Percentiles rank a stretch among this genome's conserved stretches.
phyloP scores from a whole-genome alignment of 2,888 invertebrate genomes.

The Gastracanthus pulcherrimus region DNA sequence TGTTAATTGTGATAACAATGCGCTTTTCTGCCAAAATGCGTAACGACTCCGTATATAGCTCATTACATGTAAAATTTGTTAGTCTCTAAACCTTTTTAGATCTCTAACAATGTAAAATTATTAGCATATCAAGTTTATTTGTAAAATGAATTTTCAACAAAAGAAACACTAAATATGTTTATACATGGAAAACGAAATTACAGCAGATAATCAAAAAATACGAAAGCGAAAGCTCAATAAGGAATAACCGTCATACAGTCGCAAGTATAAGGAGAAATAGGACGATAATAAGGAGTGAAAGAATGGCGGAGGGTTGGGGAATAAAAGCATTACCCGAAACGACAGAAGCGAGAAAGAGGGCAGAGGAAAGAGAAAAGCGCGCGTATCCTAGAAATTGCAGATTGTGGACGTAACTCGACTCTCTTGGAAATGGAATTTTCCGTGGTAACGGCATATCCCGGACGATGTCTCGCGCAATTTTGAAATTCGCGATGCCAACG shows the following conservation, averaged over 20 bases:
- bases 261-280: neutral
- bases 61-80: too few species aligned
- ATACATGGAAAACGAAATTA: neutral
- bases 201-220: neutral
- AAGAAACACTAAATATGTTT: too few species aligned
- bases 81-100: too few species aligned
- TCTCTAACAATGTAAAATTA: too few species aligned
- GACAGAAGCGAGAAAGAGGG: neutral
- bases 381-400: conserved; percentile 16
- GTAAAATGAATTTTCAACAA: too few species aligned
- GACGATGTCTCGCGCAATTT: conserved; percentile 24
- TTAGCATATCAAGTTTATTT: too few species aligned
- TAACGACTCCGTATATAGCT: too few species aligned
- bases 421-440: conserved; percentile 22
- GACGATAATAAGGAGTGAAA: conserved; percentile 2
- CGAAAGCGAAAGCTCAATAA: neutral
- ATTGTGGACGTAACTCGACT: conserved; percentile 30
- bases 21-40: too few species aligned
- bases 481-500: conserved; percentile 19
- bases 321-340: conserved; percentile 12
- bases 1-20: too few species aligned
- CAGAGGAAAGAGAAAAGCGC: neutral
- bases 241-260: neutral
- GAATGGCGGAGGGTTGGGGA: neutral
- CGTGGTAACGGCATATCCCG: conserved; percentile 11